Percentiles rank a stretch among this genome's conserved stretches.
These are phyloP conservation scores for Papilio xuthus DNA, from an alignment of 1,140 invertebrate species.

Conservation along the genomic window DNA sequence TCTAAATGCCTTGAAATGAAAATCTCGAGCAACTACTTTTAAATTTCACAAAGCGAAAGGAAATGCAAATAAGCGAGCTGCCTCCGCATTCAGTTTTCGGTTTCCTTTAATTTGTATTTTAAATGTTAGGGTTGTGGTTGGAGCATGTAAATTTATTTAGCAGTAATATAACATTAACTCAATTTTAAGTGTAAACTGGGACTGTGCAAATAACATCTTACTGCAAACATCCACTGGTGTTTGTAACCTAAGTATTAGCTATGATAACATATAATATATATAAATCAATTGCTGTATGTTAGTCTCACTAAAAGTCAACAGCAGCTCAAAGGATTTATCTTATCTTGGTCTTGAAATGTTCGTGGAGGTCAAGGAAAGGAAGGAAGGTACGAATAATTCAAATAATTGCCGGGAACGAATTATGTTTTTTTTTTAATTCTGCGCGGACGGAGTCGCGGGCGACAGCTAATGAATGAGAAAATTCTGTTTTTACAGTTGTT, in stretches of 20 bases:
- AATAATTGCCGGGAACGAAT: too few relatives aligned
- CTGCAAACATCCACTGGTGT: neutral
- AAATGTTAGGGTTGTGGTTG: constrained; percentile 5
- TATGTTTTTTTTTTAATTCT: too few relatives aligned
- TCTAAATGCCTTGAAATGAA: constrained; percentile 4
- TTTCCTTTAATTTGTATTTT: constrained; percentile 16
- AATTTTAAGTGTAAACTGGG: neutral
- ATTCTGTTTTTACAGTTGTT: too few relatives aligned
- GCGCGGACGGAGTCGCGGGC: too few relatives aligned
- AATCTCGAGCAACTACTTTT: neutral
- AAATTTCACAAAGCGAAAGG: constrained; percentile 15
- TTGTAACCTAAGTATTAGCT: neutral
- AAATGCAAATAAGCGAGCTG: constrained; percentile 17
- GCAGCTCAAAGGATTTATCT: too few relatives aligned
- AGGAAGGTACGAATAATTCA: too few relatives aligned
- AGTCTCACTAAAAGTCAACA: too few relatives aligned
- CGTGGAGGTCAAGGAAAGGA: too few relatives aligned
- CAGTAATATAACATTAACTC: neutral
- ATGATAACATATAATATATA: too few relatives aligned
- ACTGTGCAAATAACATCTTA: neutral
- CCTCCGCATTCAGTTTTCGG: neutral
- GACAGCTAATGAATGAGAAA: too few relatives aligned
- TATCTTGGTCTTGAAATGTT: too few relatives aligned
- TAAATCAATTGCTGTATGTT: too few relatives aligned
- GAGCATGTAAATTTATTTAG: constrained; percentile 7